Conservation (phyloP, 2,113 vertebrate species). For the Percina caprodes region DNA sequence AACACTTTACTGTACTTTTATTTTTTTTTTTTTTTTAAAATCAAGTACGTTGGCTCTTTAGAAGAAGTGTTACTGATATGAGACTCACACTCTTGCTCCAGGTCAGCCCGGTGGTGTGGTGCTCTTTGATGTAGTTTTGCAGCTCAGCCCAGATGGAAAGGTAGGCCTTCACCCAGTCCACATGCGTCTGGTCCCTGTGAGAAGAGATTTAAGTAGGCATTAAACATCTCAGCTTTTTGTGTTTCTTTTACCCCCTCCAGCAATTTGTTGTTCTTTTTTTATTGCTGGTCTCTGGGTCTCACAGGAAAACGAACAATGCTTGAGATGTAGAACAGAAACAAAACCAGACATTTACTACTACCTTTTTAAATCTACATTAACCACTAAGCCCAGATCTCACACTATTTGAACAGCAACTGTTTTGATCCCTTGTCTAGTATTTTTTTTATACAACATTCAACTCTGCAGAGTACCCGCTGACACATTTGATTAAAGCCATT, state of each 20-base stretch:
- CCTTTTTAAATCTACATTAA: background rate
- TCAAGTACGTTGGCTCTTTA: background rate
- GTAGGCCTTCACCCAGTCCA: slow-evolving; percentile 96
- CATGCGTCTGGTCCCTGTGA: slow-evolving; percentile 92
- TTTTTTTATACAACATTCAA: background rate
- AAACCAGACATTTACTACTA: background rate
- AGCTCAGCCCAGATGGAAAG: slow-evolving; percentile 93
- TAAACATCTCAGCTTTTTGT: background rate
- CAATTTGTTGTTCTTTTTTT: background rate
- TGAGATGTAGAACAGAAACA: background rate
- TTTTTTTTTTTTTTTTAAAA: no score
- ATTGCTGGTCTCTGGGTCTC: background rate
- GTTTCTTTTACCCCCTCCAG: background rate
- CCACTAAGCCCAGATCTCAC: background rate
- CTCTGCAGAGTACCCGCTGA: background rate
- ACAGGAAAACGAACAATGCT: slow-evolving; percentile 15
- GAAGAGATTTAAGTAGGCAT: background rate
- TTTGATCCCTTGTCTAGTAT: background rate
- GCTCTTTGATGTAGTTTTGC: slow-evolving; percentile 93
- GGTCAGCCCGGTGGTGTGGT: slow-evolving; percentile 92
- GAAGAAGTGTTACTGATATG: background rate
- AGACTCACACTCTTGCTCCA: slow-evolving; percentile 94
- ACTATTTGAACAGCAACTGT: no score
- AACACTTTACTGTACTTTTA: background rate
- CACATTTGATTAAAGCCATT: background rate